Conservation (phyloP, 2,797 vertebrate species). For the Sebastes cheni region DNA sequence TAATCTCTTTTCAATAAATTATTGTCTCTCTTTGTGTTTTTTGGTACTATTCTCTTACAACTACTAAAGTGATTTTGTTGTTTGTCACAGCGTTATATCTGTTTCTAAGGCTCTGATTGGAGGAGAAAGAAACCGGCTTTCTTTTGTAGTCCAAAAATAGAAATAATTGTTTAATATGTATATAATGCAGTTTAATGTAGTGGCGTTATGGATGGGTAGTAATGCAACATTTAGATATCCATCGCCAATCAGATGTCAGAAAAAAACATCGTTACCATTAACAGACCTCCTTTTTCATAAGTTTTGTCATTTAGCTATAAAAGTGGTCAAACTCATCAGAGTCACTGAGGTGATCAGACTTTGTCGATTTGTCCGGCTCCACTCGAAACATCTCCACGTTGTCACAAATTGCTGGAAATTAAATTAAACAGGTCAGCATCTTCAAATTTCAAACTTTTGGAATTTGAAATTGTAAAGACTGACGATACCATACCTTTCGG, state of each 20-base stretch:
- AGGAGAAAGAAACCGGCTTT: not conserved
- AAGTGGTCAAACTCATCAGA: constrained; percentile 82
- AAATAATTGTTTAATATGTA: not conserved
- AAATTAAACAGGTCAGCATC: not conserved
- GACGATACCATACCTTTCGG: constrained; percentile 56
- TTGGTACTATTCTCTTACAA: not conserved
- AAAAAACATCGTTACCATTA: not conserved
- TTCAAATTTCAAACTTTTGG: not conserved
- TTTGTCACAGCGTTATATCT: not conserved
- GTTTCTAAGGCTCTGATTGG: not conserved
- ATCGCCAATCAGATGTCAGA: not conserved
- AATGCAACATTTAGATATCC: not conserved
- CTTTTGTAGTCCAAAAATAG: not conserved
- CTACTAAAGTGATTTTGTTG: not conserved
- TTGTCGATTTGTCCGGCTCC: not conserved
- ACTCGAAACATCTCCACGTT: constrained; percentile 50
- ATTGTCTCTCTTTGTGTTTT: constrained; percentile 29
- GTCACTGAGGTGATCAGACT: constrained; percentile 31
- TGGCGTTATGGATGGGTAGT: not conserved
- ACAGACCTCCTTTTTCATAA: not conserved
- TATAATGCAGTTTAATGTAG: not conserved
- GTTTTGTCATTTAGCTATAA: constrained; percentile 66
- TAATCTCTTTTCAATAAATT: constrained; percentile 45
- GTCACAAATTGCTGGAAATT: constrained; percentile 40
- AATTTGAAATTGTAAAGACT: not conserved